Evolutionary conservation across 92 coral and sea anemone species (phyloP), one percentile per base, ranked within the genome.

Genomic region (Zoanthus gigantus): DNA sequence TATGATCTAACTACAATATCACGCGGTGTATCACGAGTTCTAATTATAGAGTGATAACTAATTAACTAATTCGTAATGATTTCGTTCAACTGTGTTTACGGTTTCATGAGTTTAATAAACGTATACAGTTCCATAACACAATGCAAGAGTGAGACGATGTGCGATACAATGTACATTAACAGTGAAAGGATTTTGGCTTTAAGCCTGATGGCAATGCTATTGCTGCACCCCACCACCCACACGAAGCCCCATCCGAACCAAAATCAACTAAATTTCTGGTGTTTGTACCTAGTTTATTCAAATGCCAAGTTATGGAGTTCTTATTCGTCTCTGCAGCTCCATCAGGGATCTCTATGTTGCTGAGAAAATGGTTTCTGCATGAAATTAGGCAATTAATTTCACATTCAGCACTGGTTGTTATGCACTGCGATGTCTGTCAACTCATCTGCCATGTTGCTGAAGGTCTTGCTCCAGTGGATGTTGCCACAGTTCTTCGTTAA

Each of bases 261-360:
- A 65, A 65, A 65, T 9, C 18, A 65, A 65, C 71, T 65, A 65
- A 65, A 65, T 65, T 65, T 65, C 68, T 65, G 71, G 71, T 65
- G 34, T n/a, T 65, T n/a, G 71, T 65, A 11, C 71, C 71, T n/a
- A 65, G 71, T 65, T 65, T 28, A 65, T 11, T 28, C 30, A 65
- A 28, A 65, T n/a, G 4, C 17, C 34, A n/a, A 58, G 34, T 65
- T 65, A 9, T 65, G 30, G 32, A 9, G 71, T 65, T 65, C 71
- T 65, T 65, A 17, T 17, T 32, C 18, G 71, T 65, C 71, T n/a
- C 31, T 65, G 34, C 71, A 17, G 71, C 18, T 57, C 71, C 71
- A 65, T 65, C 12, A 28, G 31, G 71, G 71, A 65, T 65, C 34
- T 65, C 71, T n/a, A 32, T 65, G 71, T 65, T 65, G 34, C 71